Evolutionary conservation across 1,140 invertebrate genomes (phyloP).

Genomic region (Drosophila parvula): DNA sequence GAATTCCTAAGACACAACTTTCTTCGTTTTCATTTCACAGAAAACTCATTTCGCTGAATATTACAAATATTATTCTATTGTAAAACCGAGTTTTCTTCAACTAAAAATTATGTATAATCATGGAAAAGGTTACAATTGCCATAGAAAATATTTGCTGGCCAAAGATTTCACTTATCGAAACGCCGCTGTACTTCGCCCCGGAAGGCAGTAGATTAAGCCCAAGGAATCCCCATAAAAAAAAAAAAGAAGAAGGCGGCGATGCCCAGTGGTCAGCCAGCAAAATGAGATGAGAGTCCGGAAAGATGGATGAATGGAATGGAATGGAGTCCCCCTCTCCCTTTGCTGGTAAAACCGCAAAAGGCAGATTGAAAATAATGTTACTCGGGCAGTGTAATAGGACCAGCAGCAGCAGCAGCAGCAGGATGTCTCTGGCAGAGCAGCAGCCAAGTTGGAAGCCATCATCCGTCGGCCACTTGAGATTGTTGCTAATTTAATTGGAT

Average conservation of each 20-base stretch:
- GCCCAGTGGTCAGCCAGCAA: conserved; percentile 20
- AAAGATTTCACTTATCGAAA: not conserved
- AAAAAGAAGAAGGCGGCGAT: conserved; percentile 13
- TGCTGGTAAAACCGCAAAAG: conserved; percentile 28
- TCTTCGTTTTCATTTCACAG: not conserved
- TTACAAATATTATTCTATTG: too few species aligned
- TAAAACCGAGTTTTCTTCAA: too few species aligned
- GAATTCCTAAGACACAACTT: not conserved
- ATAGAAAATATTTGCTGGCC: too few species aligned
- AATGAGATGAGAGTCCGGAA: conserved; percentile 12
- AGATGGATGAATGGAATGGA: conserved; percentile 15
- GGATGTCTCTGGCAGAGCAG: not conserved
- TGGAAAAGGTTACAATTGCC: too few species aligned
- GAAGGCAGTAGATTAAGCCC: conserved; percentile 6
- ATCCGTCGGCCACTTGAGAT: conserved; percentile 59
- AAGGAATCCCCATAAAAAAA: conserved; percentile 43
- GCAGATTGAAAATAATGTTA: conserved; percentile 61
- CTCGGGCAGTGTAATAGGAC: conserved; percentile 32
- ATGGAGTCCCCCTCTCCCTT: not conserved
- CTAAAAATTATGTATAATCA: not conserved
- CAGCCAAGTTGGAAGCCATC: not conserved
- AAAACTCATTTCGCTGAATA: not conserved
- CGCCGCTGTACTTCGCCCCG: not conserved
- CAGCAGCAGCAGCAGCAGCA: not conserved
- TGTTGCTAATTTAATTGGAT: conserved; percentile 67